These are phyloP conservation scores for Diadumene lineata DNA, from an alignment of 92 coral and sea anemone genomes.

Conservation along the genomic window DNA sequence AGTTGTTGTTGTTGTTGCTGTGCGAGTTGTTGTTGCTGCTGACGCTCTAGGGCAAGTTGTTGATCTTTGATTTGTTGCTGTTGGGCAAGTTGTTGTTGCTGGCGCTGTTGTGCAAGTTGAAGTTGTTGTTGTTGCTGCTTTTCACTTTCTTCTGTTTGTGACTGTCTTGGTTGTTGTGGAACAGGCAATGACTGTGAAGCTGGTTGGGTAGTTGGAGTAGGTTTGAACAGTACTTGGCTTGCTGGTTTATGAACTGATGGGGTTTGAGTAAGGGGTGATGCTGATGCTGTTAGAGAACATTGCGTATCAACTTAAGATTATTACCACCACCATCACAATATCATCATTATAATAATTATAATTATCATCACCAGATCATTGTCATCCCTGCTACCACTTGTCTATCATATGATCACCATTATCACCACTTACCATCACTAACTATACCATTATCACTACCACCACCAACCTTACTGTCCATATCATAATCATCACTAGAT, in stretches of 20 bases:
- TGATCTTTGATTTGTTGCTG: conserved; percentile 20
- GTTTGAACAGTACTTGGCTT: conserved; percentile 7
- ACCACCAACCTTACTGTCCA: not conserved
- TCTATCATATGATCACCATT: not conserved
- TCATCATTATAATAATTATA: not conserved
- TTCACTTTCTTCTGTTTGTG: conserved; percentile 4
- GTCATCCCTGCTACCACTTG: not conserved
- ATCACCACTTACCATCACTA: not conserved
- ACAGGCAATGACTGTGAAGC: not conserved
- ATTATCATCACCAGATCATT: not conserved
- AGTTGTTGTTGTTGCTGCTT: conserved; percentile 4
- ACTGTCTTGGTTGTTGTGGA: conserved; percentile 17
- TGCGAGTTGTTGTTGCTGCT: conserved; percentile 24
- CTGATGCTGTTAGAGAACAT: not conserved
- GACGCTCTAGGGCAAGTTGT: conserved; percentile 9
- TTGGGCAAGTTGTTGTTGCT: conserved; percentile 7
- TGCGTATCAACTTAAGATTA: not conserved
- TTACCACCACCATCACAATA: not conserved
- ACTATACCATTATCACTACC: not conserved
- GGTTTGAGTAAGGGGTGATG: conserved; percentile 1
- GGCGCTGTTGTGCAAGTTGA: not conserved
- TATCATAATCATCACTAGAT: too few relatives aligned
- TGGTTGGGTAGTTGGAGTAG: conserved; percentile 13
- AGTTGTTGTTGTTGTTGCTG: conserved; percentile 10
- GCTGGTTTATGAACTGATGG: conserved; percentile 11